Conservation (phyloP, 2,113 vertebrate genomes). For the Nettapus auritus region DNA sequence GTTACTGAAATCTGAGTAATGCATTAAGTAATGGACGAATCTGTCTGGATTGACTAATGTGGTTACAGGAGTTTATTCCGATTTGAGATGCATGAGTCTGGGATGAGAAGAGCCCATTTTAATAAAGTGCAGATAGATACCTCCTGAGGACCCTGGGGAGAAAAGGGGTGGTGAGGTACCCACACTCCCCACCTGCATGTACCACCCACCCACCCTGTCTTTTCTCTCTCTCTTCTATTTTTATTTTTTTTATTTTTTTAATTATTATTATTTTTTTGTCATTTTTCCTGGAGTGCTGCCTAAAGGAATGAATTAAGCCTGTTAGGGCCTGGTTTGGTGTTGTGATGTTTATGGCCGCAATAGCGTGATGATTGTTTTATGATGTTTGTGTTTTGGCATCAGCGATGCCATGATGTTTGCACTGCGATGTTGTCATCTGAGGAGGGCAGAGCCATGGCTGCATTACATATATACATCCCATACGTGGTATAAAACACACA, state of each 20-base stretch:
- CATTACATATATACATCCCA: background rate
- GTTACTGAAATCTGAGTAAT: constrained; percentile 74
- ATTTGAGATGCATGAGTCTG: constrained; percentile 42
- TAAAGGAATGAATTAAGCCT: constrained; percentile 47
- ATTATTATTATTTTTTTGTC: background rate
- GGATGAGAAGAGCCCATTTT: constrained; percentile 27
- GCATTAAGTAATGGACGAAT: constrained; percentile 73
- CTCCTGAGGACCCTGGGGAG: background rate
- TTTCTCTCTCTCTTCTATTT: background rate
- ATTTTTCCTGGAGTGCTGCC: constrained; percentile 52
- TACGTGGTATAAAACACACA: background rate
- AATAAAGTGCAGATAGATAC: constrained; percentile 14
- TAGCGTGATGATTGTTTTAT: constrained; percentile 58
- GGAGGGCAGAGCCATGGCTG: background rate
- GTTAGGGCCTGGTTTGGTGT: background rate
- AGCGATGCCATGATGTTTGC: constrained; percentile 37
- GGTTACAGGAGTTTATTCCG: constrained; percentile 48
- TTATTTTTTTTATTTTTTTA: background rate
- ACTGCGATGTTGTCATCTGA: constrained; percentile 16
- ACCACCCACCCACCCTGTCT: background rate
- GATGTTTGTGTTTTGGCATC: constrained; percentile 64
- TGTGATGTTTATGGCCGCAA: constrained; percentile 63
- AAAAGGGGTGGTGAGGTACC: background rate
- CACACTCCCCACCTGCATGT: background rate
- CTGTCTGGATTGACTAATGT: constrained; percentile 61